These are phyloP conservation scores for Aphrophora alni DNA, from an alignment of 2,888 invertebrate species.

Conservation along the genomic window DNA sequence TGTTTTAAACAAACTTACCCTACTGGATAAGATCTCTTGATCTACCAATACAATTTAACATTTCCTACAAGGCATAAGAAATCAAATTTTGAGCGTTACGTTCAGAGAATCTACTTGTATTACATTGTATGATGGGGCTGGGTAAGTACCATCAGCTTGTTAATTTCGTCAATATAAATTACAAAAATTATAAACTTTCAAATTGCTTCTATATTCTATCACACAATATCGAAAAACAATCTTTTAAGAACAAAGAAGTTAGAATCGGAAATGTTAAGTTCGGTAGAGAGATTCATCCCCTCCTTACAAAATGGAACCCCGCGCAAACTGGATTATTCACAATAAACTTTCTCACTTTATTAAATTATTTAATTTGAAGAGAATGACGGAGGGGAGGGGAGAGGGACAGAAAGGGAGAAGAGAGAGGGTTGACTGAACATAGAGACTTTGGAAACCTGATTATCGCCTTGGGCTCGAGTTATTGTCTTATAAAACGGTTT, in stretches of 20 bases:
- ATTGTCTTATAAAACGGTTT: neutral
- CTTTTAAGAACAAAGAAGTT: neutral
- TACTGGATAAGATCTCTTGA: too few relatives aligned
- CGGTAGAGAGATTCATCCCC: neutral
- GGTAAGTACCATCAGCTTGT: too few relatives aligned
- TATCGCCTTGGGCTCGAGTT: neutral
- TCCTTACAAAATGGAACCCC: neutral
- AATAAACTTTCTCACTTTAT: constrained; percentile 4
- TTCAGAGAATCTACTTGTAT: too few relatives aligned
- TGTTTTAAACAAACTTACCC: too few relatives aligned
- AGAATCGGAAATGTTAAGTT: neutral
- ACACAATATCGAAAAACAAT: too few relatives aligned
- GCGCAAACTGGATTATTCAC: neutral
- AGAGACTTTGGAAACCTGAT: neutral
- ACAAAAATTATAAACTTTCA: too few relatives aligned
- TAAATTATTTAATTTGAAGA: constrained; percentile 9
- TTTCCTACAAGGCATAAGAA: too few relatives aligned
- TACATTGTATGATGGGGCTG: too few relatives aligned
- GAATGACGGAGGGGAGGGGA: neutral
- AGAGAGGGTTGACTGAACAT: neutral
- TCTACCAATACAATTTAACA: too few relatives aligned
- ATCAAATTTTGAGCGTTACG: too few relatives aligned
- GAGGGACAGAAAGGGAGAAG: neutral
- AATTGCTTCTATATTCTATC: too few relatives aligned
- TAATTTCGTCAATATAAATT: too few relatives aligned